Evolutionary conservation across 2,797 vertebrate species (phyloP), one percentile per base, ranked within the genome.

Genomic region (Phrynocephalus vlangalii): DNA sequence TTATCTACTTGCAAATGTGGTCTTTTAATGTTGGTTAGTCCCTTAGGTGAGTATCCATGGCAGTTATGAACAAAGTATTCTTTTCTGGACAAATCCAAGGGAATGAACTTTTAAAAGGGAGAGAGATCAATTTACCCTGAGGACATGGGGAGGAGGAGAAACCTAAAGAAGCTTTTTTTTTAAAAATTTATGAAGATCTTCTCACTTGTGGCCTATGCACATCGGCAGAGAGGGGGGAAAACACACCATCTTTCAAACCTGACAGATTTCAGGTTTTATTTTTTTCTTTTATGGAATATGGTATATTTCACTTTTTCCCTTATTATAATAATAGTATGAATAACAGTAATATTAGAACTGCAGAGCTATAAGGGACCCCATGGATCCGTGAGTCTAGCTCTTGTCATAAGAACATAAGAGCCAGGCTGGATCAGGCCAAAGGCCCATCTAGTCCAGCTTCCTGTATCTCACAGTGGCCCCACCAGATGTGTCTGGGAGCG

Each of bases 201-300:
- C 48, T n/a, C 70, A 79, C n/a, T 70, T 79, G 76, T 79, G 48
- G 66, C 67, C 66, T 70, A 56, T 10, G 13, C 6, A 56, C 4
- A 20, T 71, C 81, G 60, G 48, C 81, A 83, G 28, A 60, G 28
- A 33, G 4, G 77, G 44, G 70, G 83, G 89, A 67, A 78, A 5
- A 9, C 26, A 88, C 88, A 88, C 38, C 52, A 5, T 44, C 33
- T 92, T 87, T 93, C 80, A 91, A 90, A 70, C 16, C 9, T 24
- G 30, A 3, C 38, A 68, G n/a, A 1, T 24, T 70, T 77, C 87
- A 38, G 67, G 5, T 60, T 44, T 63, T 63, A 2, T 63, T 13
- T 20, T 63, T 20, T 90, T 85, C 6, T 85, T 75, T 85, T 87
- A 79, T 44, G 10, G 44, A 44, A 70, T 50, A 9, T 60, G 15